phyloP scores from a whole-genome alignment of 2,113 vertebrate species.

The Zosterops japonicus region DNA sequence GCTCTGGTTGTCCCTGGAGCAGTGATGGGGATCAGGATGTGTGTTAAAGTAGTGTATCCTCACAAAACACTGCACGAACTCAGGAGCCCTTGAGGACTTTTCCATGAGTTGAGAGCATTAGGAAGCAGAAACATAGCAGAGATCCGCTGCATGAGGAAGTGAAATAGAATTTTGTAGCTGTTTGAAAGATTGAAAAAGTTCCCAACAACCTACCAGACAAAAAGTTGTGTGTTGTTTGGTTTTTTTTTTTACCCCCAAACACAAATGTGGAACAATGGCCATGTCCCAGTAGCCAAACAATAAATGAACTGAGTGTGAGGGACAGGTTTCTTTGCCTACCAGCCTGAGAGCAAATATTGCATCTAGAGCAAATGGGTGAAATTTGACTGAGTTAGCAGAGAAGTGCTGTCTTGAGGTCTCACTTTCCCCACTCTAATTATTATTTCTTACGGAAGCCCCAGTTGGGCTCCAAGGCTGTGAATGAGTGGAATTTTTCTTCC shows the following conservation, averaged over 20 bases:
- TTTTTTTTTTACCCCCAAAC: no score
- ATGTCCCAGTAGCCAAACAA: neutral
- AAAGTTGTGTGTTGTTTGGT: neutral
- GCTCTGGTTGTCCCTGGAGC: neutral
- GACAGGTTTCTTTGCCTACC: neutral
- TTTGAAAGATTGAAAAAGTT: neutral
- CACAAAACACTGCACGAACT: neutral
- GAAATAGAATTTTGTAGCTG: neutral
- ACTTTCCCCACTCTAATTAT: neutral
- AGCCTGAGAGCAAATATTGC: neutral
- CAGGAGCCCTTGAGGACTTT: fast-evolving
- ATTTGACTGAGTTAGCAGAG: neutral
- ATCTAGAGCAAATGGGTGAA: neutral
- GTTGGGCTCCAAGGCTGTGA: neutral
- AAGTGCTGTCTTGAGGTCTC: neutral
- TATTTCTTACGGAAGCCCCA: neutral
- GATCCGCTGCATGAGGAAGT: neutral
- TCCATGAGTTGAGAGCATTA: neutral
- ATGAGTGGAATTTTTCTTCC: constrained; percentile 23
- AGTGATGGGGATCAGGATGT: neutral
- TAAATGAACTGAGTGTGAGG: neutral
- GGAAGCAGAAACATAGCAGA: neutral
- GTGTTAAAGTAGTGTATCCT: neutral
- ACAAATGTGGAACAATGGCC: neutral
- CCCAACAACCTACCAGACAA: neutral